Evolutionary conservation across 2,113 vertebrate species (phyloP).

Genomic region (Gyps fulvus): DNA sequence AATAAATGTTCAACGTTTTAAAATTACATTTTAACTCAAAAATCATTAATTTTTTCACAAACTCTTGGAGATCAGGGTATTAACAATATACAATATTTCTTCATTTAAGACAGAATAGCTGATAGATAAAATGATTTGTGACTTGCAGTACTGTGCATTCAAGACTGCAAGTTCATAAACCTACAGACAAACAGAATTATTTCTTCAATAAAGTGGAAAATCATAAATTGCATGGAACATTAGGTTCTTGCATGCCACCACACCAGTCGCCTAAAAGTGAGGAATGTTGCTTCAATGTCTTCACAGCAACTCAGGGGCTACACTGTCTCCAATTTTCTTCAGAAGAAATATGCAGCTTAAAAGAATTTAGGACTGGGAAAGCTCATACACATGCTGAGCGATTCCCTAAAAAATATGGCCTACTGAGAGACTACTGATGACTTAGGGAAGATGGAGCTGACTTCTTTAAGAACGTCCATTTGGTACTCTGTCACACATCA

Average conservation of each 20-base stretch:
- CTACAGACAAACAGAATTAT: background rate
- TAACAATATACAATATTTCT: background rate
- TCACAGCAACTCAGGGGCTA: background rate
- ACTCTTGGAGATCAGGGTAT: background rate
- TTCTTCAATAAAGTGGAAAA: conserved; percentile 18
- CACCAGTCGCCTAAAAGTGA: background rate
- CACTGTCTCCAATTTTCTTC: background rate
- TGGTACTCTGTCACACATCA: background rate
- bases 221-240: background rate
- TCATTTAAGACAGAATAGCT: background rate
- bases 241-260: background rate
- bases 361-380: background rate
- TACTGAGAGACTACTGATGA: background rate
- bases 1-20: background rate
- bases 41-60: background rate
- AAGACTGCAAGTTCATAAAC: background rate
- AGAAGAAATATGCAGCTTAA: background rate
- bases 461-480: background rate
- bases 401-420: background rate
- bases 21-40: background rate
- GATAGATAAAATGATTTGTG: background rate
- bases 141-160: background rate
- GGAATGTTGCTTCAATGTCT: background rate
- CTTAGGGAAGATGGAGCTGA: background rate
- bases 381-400: background rate